Base-by-base conservation (phyloP, 2,797 vertebrate genomes). In the Capromys pilorides region DNA sequence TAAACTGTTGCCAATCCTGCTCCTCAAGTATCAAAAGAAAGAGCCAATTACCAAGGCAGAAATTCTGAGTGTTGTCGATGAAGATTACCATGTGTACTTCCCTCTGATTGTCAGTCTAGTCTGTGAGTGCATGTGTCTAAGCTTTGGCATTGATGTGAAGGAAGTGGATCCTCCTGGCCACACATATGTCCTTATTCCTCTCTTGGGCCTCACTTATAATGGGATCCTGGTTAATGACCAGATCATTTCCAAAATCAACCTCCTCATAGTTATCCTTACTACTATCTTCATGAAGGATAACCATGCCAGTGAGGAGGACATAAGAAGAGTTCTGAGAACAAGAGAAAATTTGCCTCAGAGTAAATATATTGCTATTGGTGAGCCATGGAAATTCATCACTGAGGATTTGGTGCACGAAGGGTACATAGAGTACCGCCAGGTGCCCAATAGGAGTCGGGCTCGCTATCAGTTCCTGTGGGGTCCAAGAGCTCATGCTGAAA, bases 211-310 rank as follows among this genome's bases (percentile, higher is more conserved):
- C 49, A 92, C 82, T 16, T 92, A 80, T 61, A 51, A 69, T 69
- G 83, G 91, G 14, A 19, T 89, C 24, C 1, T 59, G 14, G n/a
- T 14, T 73, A 36, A 57, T 80, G 21, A 22, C 5, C n/a, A n/a
- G 6, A 28, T 36, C 4, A 13, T 49, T 1, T 78, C 93, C 71
- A 84, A 84, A 61, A 61, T 66, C 2, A 66, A 73, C 9, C 49
- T 93, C 41, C 54, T 96, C 21, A 86, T 95, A 66, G 22, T 69
- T 4, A 5, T 95, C n/a, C 86, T 95, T 24, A 36, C 28, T 28
- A 5, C 89, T 1, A 90, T 95, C 41, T 77, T 94, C 31, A 21
- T 73, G n/a, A 5, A 89, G 31, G 85, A 49, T 8, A 71, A 80
- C 49, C 4, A 28, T 13, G 57, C 41, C 41, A 8, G 61, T 12